These are phyloP conservation scores for Tadarida brasiliensis DNA, from an alignment of 2,797 vertebrate species.

Conservation along the genomic window DNA sequence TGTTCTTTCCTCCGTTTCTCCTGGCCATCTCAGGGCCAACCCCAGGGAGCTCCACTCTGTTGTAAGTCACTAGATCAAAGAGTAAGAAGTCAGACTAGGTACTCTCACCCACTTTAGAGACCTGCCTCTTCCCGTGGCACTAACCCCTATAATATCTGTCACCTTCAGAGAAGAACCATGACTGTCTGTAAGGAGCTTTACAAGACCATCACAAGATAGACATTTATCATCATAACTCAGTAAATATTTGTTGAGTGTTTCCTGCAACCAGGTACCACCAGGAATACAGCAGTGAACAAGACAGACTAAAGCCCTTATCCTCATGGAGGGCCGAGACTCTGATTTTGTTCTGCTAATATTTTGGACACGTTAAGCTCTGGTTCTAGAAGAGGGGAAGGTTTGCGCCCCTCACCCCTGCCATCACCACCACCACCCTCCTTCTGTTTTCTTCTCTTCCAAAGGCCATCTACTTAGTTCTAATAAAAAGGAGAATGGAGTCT, in stretches of 20 bases:
- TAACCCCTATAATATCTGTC: neutral
- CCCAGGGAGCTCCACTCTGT: neutral
- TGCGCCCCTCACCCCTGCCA: neutral
- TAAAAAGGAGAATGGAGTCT: neutral
- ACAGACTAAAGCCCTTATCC: neutral
- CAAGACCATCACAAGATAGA: neutral
- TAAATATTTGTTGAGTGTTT: neutral
- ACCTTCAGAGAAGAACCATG: neutral
- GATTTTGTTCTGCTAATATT: neutral
- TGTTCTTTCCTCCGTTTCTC: neutral
- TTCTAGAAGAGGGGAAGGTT: neutral
- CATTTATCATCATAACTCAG: neutral
- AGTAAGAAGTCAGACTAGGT: neutral
- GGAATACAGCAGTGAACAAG: neutral
- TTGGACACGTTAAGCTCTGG: neutral
- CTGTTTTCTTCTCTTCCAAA: conserved; percentile 10
- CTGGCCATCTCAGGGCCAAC: neutral
- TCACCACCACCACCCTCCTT: neutral
- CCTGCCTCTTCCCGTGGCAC: neutral
- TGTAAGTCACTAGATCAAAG: neutral
- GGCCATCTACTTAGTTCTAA: neutral
- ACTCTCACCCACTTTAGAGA: neutral
- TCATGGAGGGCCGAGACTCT: neutral
- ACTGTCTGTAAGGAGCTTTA: neutral
- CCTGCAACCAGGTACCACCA: neutral